Conservation (phyloP, 2,113 vertebrate genomes). For the Entomyzon cyanotis region DNA sequence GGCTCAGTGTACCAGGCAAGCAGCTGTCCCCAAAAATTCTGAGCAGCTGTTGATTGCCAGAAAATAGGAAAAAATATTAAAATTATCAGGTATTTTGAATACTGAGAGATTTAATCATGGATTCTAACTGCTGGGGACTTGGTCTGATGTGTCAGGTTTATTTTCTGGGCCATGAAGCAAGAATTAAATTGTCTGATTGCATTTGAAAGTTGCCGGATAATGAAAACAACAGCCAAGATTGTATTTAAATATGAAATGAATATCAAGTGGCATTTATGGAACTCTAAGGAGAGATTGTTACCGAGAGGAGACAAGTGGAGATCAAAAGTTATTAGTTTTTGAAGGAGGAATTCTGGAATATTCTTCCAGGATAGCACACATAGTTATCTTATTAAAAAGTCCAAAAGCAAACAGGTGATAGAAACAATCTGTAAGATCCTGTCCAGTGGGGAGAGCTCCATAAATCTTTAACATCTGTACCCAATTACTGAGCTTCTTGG, state of each 20-base stretch:
- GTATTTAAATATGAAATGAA: constrained; percentile 37
- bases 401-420: constrained; percentile 63
- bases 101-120: background rate
- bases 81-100: background rate
- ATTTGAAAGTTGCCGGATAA: background rate
- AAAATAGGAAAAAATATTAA: background rate
- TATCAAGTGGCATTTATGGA: background rate
- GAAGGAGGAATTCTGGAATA: constrained; percentile 23
- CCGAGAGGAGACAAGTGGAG: constrained; percentile 7
- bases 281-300: background rate
- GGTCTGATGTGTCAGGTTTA: background rate
- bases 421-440: constrained; percentile 44
- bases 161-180: background rate
- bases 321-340: constrained; percentile 25
- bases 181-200: background rate
- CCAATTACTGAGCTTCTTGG: constrained; percentile 52
- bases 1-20: background rate
- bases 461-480: constrained; percentile 69
- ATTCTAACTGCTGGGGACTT: background rate
- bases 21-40: background rate
- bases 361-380: constrained; percentile 40
- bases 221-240: background rate
- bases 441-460: constrained; percentile 29
- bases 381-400: constrained; percentile 62
- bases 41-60: background rate